Base-by-base conservation (phyloP, 2,113 vertebrate genomes). In the Spizaetus ornatus region DNA sequence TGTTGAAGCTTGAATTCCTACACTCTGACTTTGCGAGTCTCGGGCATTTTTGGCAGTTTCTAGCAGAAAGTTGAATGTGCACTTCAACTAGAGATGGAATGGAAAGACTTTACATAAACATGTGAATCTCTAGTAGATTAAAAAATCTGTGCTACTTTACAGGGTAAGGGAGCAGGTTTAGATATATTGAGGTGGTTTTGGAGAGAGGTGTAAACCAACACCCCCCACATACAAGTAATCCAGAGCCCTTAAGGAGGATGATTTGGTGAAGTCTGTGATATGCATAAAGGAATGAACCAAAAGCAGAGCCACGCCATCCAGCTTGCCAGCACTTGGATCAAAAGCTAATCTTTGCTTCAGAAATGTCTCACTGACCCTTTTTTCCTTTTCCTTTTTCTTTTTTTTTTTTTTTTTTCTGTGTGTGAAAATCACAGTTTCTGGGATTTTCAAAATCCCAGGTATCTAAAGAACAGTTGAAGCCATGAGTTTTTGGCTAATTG, bases 41-140 rank as follows among this genome's bases (percentile, higher is more conserved):
- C 82, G 95, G 90, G 95, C 88, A 90, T 92, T 96, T 95, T 98
- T 98, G 97, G 98, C 89, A 91, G 72, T 94, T 98, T 93, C 21
- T 6, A 94, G 65, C 96, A 97, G 97, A 98, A 98, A 98, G 66
- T 97, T 88, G 84, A 96, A 91, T 40, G 83, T 96, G 90, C 38
- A 42, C 69, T 96, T 97, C 82, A 96, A 9, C 86, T 82, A 76
- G 92, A 93, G 89, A 93, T 52, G 71, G 82, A 96, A 88, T 80
- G 88, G 91, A 88, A 96, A 97, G 92, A 77, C 79, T 97, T 97
- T 83, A 90, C 40, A 42, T 97, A 98, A 98, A 96, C 94, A 95
- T 61, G 23, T 65, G 92, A 94, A 74, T 88, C 61, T 96, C 93
- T 26, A 31, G 34, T 84, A 94, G 36, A 76, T 82, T 48, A 81